Base-by-base conservation (phyloP, 1,140 invertebrate species). In the Cephus cinctus region DNA sequence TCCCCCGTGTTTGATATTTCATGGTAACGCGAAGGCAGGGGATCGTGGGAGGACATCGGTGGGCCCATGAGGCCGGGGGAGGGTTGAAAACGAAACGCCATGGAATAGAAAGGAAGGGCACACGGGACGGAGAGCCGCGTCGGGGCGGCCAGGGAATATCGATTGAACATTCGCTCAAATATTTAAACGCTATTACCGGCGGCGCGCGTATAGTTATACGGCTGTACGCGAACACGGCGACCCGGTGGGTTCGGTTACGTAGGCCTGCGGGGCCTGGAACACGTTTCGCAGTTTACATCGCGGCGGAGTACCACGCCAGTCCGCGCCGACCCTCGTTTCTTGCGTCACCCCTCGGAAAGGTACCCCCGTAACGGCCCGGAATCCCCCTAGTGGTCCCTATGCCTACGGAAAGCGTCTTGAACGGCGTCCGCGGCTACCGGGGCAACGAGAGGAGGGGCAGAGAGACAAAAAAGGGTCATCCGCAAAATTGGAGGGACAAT, bases 161-260 rank as follows among this genome's bases (percentile, higher is more conserved):
- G 69, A 72, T 71, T 72, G 65, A 67, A 71, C 67, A 68, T 67
- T 60, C 59, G 57, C 57, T 67, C 60, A 68, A 69, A 67, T 69
- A 68, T 69, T 69, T 68, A 68, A 67, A 65, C 55, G 62, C 61
- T 70, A 69, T 67, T 65, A 67, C 64, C 31, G 41, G 31, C 35
- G 30, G n/a, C 15, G 5, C 38, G 50, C 51, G 46, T 63, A 59
- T 50, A 57, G 57, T 63, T 63, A 44, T 54, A 59, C 47, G 44
- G 47, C 27, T 38, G 22, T 39, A 18, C 47, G 54, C 52, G 39
- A 46, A 50, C n/a, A n/a, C n/a, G n/a, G n/a, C 25, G 25, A 27
- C 25, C 25, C 25, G 25, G 25, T n/a, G n/a, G n/a, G n/a, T n/a
- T n/a, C n/a, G n/a, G n/a, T n/a, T n/a, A n/a, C n/a, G n/a, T n/a